Percentiles rank a stretch among this genome's conserved stretches.
Conservation (phyloP, 1,140 invertebrate species). For the Drusus annulatus region DNA sequence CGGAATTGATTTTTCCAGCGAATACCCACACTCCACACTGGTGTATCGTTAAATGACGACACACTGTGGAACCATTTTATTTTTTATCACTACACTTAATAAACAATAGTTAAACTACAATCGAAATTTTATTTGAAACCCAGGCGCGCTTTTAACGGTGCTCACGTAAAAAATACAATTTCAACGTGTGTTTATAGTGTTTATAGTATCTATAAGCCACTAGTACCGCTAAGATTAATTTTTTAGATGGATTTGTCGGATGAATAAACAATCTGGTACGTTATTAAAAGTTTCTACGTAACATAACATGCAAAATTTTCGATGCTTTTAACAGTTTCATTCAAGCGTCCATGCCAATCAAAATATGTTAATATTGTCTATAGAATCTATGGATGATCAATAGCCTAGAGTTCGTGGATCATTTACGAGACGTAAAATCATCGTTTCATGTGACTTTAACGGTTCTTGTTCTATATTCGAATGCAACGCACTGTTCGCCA, state of each 20-base stretch:
- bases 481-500: not conserved
- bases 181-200: too few species aligned
- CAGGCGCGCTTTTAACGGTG: too few species aligned
- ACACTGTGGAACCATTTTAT: not conserved
- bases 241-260: not conserved
- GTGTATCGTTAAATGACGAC: not conserved
- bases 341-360: conserved; percentile 10
- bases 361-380: conserved; percentile 24
- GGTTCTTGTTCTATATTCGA: conserved; percentile 19
- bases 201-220: too few species aligned
- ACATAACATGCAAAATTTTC: too few species aligned
- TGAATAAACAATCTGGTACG: too few species aligned
- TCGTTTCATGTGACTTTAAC: conserved; percentile 27
- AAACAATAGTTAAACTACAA: not conserved
- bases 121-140: not conserved
- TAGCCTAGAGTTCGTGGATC: not conserved
- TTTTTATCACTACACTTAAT: not conserved
- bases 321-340: too few species aligned
- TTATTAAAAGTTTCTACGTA: too few species aligned
- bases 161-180: too few species aligned
- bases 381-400: conserved; percentile 9
- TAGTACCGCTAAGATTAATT: too few species aligned
- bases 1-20: conserved; percentile 22
- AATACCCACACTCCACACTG: not conserved
- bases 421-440: conserved; percentile 6